Evolutionary conservation across 30 jellyfish, hydroid and myxozoan genomes (phyloP), one percentile per base, ranked within the genome.

Genomic region (Aurelia sp.): DNA sequence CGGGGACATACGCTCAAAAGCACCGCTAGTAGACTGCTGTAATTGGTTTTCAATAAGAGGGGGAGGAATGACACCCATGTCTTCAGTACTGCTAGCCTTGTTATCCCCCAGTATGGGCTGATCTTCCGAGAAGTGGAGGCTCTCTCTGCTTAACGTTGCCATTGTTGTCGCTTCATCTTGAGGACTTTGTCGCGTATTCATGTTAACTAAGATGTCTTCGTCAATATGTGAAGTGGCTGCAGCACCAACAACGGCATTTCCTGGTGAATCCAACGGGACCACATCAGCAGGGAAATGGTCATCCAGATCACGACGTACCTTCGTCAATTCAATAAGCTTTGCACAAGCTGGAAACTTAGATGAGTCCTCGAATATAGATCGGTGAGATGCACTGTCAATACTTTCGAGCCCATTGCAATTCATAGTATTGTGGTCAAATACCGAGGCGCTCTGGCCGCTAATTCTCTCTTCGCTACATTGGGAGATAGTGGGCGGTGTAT

Each of bases 281-380:
- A 79, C 51, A 30, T 79, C 89, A 31, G 68, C 79, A 1, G 92
- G 86, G 4, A 16, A 30, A 62, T 52, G 84, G 19, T 83, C 92
- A 8, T 57, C 66, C 0, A 52, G 24, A 72, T 71, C 86, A 63
- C 96, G 92, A 35, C 90, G 98, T 15, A 92, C 95, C 55, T 87
- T 87, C 64, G 97, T 88, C 84, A 93, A 59, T 58, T 93, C 97
- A 22, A 95, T 78, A 16, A 95, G 91, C 63, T 95, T 95, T 35
- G 99, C 97, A 67, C 98, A 95, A 35, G 99, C 99, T 3, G 99
- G 99, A 59, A 81, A 95, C 63, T 76, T 96, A 18, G 88, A 55
- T 20, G 97, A 89, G 91, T 93, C 90, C 33, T 89, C 91, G 44
- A 85, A 64, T 3, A 76, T 71, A 2, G 92, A 83, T 33, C 92